Conservation (phyloP, 1,140 invertebrate genomes). For the Vanessa atalanta region DNA sequence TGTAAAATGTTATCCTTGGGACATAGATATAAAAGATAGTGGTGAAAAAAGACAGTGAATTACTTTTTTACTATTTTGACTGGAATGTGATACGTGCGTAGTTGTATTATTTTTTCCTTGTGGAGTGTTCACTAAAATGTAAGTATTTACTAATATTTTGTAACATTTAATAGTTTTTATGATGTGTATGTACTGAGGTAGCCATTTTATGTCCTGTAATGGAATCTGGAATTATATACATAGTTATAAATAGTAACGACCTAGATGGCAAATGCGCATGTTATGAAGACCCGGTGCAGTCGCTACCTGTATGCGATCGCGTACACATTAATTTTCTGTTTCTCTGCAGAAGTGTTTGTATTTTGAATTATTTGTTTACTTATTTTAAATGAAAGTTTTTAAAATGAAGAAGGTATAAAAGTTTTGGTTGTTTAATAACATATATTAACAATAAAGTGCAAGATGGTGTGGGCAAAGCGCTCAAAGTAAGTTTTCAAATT, state of each 20-base stretch:
- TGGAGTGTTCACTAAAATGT: conserved; percentile 22
- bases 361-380: neutral
- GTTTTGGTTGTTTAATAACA: neutral
- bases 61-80: conserved; percentile 17
- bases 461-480: neutral
- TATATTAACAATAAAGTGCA: neutral
- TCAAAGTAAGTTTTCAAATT: conserved; percentile 12
- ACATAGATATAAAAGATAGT: conserved; percentile 22
- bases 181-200: conserved; percentile 14
- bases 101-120: conserved; percentile 24
- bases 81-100: conserved; percentile 36
- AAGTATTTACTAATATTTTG: conserved; percentile 30
- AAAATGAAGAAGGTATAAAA: neutral
- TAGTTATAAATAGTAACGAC: conserved; percentile 41
- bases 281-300: conserved; percentile 35
- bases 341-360: neutral
- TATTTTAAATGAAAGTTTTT: neutral
- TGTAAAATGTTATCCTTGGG: neutral
- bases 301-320: conserved; percentile 24
- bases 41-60: conserved; percentile 19
- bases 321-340: conserved; percentile 1
- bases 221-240: conserved; percentile 16
- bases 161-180: conserved; percentile 17
- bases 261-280: conserved; percentile 54
- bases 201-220: conserved; percentile 36